Base-by-base conservation (phyloP, 1,140 invertebrate species). In the Scaptomyza graminum region DNA sequence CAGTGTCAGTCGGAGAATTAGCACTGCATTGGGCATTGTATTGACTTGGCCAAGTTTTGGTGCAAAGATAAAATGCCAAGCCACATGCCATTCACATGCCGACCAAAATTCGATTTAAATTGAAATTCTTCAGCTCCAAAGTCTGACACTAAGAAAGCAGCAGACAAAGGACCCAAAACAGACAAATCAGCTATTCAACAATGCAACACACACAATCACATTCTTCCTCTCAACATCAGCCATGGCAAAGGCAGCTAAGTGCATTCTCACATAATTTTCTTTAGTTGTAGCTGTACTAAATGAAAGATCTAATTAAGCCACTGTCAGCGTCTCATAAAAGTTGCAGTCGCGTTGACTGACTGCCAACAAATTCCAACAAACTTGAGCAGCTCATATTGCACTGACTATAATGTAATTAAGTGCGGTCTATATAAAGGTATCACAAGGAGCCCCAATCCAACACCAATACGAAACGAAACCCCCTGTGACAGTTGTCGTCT, bases 81-180 rank as follows among this genome's bases (percentile, higher is more conserved):
- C 68, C 71, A 68, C 71, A 87, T 88, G 76, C 72, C 83, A 71
- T 83, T 88, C 68, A 66, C 75, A 89, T 76, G 83, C 84, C 69
- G 65, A 41, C 79, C 68, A 59, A 87, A 89, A 88, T 88, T 79
- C 83, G 79, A 88, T 88, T 88, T 88, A 88, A 89, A 88, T 88
- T 88, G 79, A 76, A 88, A 88, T 88, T 88, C 79, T 74, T 88
- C 34, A 47, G 78, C 12, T 61, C 39, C 56, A 47, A 50, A 63
- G 47, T 59, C 16, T 43, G 37, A 52, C 49, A 57, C 57, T 74
- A 68, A 51, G 25, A 61, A 49, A 66, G 49, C 55, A 44, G 28
- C 39, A 15, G 41, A 39, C 28, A 54, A 41, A 41, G 37, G 37
- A 34, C 31, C 31, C 31, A 34, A 34, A 34, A 8, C 18, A 39